Base-by-base conservation (phyloP, 1,140 invertebrate genomes). In the Streblospio benedicti region DNA sequence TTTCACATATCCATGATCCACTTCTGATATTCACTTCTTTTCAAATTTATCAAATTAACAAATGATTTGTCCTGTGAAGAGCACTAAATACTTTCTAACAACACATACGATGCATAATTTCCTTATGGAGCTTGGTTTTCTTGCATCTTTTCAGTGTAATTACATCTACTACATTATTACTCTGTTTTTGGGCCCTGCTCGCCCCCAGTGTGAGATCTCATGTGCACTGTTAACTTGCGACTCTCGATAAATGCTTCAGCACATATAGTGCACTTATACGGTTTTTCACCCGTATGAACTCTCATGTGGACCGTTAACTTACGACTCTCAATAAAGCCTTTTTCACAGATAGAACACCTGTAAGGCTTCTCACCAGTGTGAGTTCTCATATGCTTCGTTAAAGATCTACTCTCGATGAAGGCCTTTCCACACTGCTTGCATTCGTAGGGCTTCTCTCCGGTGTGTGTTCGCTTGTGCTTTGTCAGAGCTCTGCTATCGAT, bases 341-440 rank as follows among this genome's bases (percentile, higher is more conserved):
- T 67, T 25, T 56, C 56, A 56, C 67, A 67, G 14, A 57, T 49
- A 14, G 38, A 43, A 57, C 67, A 69, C 25, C 61, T 55, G 23
- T 55, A 69, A 28, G 67, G 65, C 20, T 57, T 60, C 47, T 60
- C 56, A 5, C 54, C 49, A 16, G 59, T 57, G 28, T 65, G 23
- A n/a, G 25, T 23, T 28, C 45, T 27, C 23, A 47, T n/a, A n/a
- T 47, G 45, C 16, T 47, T 47, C 9, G 23, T 6, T n/a, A 47
- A 28, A 18, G 23, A 27, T 28, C 3, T 9, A 28, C 5, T 23
- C 45, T 28, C 25, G 23, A 94, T 84, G 73, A 99, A 99, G 0
- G 93, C 94, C 77, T 98, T 99, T 9, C 92, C 91, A 73, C 96
- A 99, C 9, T 81, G 74, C 76, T 98, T 97, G 77, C 96, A 99